Evolutionary conservation across 2,797 vertebrate species (phyloP).

Genomic region (Hyperoplus lanceolatus): DNA sequence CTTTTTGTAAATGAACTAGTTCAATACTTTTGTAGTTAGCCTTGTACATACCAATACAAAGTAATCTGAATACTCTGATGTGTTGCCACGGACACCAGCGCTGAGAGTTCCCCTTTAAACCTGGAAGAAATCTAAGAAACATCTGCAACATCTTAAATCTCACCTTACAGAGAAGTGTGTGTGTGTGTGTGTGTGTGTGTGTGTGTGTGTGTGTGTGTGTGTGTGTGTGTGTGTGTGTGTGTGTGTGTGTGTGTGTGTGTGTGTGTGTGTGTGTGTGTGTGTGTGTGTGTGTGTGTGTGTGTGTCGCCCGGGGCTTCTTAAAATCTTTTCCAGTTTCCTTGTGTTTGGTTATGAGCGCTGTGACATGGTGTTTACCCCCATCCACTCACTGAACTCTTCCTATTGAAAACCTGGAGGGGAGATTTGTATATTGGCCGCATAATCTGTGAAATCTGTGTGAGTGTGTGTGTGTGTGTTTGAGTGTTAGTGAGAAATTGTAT

Average conservation of each 20-base stretch:
- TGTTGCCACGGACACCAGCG: background rate
- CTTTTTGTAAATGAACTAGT: too few relatives aligned
- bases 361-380: constrained; percentile 51
- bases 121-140: constrained; percentile 37
- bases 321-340: constrained; percentile 39
- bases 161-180: constrained; percentile 32
- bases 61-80: background rate
- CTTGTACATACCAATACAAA: background rate
- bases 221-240: too few relatives aligned
- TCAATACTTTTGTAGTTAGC: too few relatives aligned
- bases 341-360: constrained; percentile 54
- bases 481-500: constrained; percentile 60
- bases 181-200: too few relatives aligned
- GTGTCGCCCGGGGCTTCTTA: constrained; percentile 35
- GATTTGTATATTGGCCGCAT: constrained; percentile 49
- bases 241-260: too few relatives aligned
- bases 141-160: constrained; percentile 57
- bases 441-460: constrained; percentile 53
- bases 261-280: too few relatives aligned
- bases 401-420: constrained; percentile 34
- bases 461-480: constrained; percentile 40
- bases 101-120: constrained; percentile 18
- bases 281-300: constrained; percentile 23
- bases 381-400: constrained; percentile 27
- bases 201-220: too few relatives aligned